Evolutionary conservation across 1,140 invertebrate species (phyloP).

Genomic region (Elymnias hypermnestra): DNA sequence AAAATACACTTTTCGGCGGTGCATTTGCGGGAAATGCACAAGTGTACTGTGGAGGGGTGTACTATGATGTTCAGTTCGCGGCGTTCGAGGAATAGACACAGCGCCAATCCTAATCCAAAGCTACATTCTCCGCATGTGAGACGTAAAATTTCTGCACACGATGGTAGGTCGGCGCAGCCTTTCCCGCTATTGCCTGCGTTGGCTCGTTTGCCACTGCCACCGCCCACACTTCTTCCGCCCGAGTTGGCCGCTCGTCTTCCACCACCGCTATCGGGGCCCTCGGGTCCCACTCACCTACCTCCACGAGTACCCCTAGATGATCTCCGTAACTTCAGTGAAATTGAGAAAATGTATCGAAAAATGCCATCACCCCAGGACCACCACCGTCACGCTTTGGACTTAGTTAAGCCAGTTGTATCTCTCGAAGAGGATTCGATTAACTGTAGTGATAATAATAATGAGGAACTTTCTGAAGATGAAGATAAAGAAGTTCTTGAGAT

Average conservation of each 20-base stretch:
- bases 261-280: constrained; percentile 76
- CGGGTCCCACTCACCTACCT: constrained; percentile 79
- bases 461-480: constrained; percentile 66
- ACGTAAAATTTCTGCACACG: constrained; percentile 94
- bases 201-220: constrained; percentile 66
- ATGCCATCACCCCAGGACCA: constrained; percentile 50
- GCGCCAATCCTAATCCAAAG: constrained; percentile 98
- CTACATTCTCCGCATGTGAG: constrained; percentile 95
- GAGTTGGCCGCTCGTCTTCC: constrained; percentile 77
- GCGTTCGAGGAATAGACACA: constrained; percentile 86
- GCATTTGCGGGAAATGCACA: constrained; percentile 85
- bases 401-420: constrained; percentile 37
- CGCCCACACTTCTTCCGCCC: constrained; percentile 62
- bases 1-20: constrained; percentile 99
- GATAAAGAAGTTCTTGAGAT: constrained; percentile 42
- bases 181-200: constrained; percentile 83
- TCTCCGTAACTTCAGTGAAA: constrained; percentile 72
- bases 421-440: constrained; percentile 51
- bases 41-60: constrained; percentile 87
- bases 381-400: constrained; percentile 50
- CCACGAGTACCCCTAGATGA: constrained; percentile 75
- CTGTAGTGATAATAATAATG: constrained; percentile 58
- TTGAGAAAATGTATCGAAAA: constrained; percentile 74
- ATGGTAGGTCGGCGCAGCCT: constrained; percentile 91
- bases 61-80: constrained; percentile 88